Evolutionary conservation across 1,140 invertebrate species (phyloP).

Genomic region (Drosophila aff.): DNA sequence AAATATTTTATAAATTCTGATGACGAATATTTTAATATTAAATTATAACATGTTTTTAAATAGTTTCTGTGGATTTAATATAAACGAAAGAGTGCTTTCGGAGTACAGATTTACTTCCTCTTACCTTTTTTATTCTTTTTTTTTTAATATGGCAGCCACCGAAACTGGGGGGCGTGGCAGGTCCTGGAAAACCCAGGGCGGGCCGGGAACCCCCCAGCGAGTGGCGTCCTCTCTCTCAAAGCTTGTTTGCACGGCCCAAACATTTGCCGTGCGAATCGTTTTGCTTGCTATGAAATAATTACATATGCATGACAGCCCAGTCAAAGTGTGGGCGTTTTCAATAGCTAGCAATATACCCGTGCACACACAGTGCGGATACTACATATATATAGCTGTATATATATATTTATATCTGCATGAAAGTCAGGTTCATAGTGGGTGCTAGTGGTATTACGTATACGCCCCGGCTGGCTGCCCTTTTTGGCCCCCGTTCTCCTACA

Average conservation of each 20-base stretch:
- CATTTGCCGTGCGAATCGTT: slow-evolving; percentile 74
- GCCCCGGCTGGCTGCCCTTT: slow-evolving; percentile 21
- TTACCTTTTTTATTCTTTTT: neutral
- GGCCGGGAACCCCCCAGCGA: neutral
- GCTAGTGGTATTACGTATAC: slow-evolving; percentile 69
- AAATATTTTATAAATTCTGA: neutral
- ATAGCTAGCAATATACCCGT: slow-evolving; percentile 46
- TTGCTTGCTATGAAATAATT: slow-evolving; percentile 75
- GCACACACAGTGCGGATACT: slow-evolving; percentile 14
- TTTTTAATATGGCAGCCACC: slow-evolving; percentile 40
- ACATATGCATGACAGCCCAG: slow-evolving; percentile 79
- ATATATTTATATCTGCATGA: slow-evolving; percentile 2
- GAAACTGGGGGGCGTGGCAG: slow-evolving; percentile 36
- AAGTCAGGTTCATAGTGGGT: slow-evolving; percentile 40
- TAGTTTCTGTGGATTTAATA: neutral
- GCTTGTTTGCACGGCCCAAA: slow-evolving; percentile 76
- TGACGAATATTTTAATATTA: neutral
- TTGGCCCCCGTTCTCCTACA: slow-evolving; percentile 28
- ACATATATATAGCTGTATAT: slow-evolving; percentile 12
- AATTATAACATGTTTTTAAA: neutral
- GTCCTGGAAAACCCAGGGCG: slow-evolving; percentile 1
- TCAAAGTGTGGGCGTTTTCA: slow-evolving; percentile 75
- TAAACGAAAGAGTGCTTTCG: neutral
- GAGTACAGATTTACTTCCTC: slow-evolving; percentile 12
- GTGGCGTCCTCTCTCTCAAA: slow-evolving; percentile 65